Base-by-base conservation (phyloP, 2,888 invertebrate genomes). In the Dryadula phaetusa region DNA sequence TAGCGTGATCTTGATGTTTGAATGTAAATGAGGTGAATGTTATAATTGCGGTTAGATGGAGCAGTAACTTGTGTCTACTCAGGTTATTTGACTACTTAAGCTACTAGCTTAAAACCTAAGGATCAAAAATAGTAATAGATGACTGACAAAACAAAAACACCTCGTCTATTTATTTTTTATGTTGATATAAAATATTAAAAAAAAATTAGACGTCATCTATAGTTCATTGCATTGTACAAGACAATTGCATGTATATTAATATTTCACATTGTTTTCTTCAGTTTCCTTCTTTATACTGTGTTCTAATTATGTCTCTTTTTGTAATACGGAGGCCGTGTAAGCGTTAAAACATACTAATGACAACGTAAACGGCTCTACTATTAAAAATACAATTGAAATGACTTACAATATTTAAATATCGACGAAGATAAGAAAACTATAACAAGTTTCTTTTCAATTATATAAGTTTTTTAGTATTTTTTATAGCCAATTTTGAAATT, bases 251-350 rank as follows among this genome's bases (percentile, higher is more conserved):
- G 49, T 44, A 22, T 66, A 70, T 70, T 63, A 64, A 63, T 62
- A 69, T 72, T 67, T 69, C 53, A 74, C 63, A 64, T 18, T 63
- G 64, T 70, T 66, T 67, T 63, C 56, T 60, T 63, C 54, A 46
- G 25, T 58, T 37, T 58, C 32, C 47, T 62, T 10, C 32, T 25
- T 65, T 42, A 52, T 64, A 60, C 40, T 47, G 32, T 54, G 42
- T 62, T 60, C 62, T 68, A 70, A 66, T 62, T 67, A 60, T 37
- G 44, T 25, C 47, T 54, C 64, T 37, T 47, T 65, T 60, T 60
- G 56, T 62, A 54, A 58, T 64, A 54, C 34, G 44, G 42, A 25
- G 32, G 56, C 40, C n/a, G n/a, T 40, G 22, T 40, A 40, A 40
- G 40, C 37, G n/a, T 56, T 34, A 56, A 37, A 54, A 54, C 37